Evolutionary conservation across 35 echinoderm and acorn worm species (phyloP), one percentile per base, ranked within the genome.

Genomic region (Apostichopus californicus): DNA sequence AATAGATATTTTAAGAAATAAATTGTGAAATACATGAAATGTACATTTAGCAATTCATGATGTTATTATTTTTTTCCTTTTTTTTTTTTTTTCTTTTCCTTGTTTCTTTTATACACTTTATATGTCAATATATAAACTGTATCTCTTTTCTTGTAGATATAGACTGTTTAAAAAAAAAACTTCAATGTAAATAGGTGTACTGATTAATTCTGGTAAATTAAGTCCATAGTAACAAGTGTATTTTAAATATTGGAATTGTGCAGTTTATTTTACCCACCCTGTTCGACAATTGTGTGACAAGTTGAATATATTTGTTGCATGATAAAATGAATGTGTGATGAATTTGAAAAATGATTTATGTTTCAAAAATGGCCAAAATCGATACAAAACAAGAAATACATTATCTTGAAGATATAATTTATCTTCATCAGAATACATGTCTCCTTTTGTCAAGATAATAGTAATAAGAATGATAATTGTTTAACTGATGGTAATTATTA

Each of bases 11-110:
- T 75, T 75, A 75, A 75, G 21, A 75, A 73, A 73, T n/a, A 73
- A 75, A 75, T 59, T 85, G 81, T 85, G 81, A 85, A 85, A 85
- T 85, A 58, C 57, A 59, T 85, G 81, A 85, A 85, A 52, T 85
- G 81, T 85, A 58, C 81, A 85, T 85, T 18, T 54, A 83, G 55
- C 20, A 55, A 55, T 83, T 83, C 34, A 83, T 83, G 24, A 83
- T 46, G 34, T 46, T 46, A 46, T 46, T 46, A 46, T 46, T 46
- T 46, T 46, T 46, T 46, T 15, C 17, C 8, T n/a, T n/a, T n/a
- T n/a, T n/a, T n/a, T n/a, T n/a, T 46, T 46, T 46, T 46, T 46
- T 46, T 68, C 64, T 68, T 46, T 46, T 46, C 34, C 34, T 18
- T n/a, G 6, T 22, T 22, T 22, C 21, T 85, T 85, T 85, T 85